Conservation (phyloP, 2,888 invertebrate genomes). For the Volucella bombylans region DNA sequence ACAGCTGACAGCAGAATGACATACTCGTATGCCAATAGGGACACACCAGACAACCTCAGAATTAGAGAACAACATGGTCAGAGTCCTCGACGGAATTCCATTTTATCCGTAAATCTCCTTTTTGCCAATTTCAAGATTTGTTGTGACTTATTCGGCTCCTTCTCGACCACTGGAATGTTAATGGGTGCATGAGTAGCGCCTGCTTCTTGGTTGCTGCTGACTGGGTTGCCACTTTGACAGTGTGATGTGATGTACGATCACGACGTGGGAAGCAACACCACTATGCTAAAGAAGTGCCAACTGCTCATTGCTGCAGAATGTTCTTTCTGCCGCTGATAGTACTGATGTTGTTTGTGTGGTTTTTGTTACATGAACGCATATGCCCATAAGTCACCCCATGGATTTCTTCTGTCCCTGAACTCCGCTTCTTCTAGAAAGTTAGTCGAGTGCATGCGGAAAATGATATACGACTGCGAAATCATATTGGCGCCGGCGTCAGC, state of each 20-base stretch:
- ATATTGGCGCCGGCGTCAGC: slow-evolving; percentile 72
- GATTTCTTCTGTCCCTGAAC: slow-evolving; percentile 11
- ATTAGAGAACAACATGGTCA: slow-evolving; percentile 54
- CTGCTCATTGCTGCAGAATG: slow-evolving; percentile 50
- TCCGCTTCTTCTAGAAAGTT: slow-evolving; percentile 54
- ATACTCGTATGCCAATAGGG: slow-evolving; percentile 63
- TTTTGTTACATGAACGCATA: slow-evolving; percentile 47
- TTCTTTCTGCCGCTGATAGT: slow-evolving; percentile 43
- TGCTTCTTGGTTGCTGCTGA: slow-evolving; percentile 38
- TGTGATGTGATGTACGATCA: slow-evolving; percentile 72
- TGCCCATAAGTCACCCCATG: slow-evolving; percentile 68
- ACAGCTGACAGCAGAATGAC: slow-evolving; percentile 61
- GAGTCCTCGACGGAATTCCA: slow-evolving; percentile 65
- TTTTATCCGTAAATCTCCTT: slow-evolving; percentile 55
- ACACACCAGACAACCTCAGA: slow-evolving; percentile 52
- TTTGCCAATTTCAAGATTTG: slow-evolving; percentile 56
- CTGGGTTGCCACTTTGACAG: slow-evolving; percentile 53
- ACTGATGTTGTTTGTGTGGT: slow-evolving; percentile 36
- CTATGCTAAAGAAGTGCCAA: slow-evolving; percentile 67
- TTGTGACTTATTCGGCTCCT: slow-evolving; percentile 71
- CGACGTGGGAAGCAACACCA: slow-evolving; percentile 66
- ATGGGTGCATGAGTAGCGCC: slow-evolving; percentile 72
- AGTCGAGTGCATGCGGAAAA: slow-evolving; percentile 69
- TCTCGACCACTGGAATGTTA: slow-evolving; percentile 66
- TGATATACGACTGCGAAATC: slow-evolving; percentile 70